Percentiles rank a stretch among this genome's conserved stretches.
These are phyloP conservation scores for Napeogenes sylphis DNA, from an alignment of 2,888 invertebrate species.

Conservation along the genomic window DNA sequence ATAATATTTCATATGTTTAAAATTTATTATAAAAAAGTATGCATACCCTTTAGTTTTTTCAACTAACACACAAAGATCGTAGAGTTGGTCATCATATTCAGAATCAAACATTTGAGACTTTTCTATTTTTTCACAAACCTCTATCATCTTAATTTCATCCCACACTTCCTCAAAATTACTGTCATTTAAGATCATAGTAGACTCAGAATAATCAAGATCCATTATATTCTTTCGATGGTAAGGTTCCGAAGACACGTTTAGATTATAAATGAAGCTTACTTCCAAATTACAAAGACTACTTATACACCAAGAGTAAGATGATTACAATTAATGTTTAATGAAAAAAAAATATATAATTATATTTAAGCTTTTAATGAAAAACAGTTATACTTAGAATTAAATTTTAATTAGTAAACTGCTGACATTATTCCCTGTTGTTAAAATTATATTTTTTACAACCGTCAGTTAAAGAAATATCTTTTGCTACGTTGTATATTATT, in stretches of 20 bases:
- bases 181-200: slow-evolving; percentile 4
- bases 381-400: not conserved
- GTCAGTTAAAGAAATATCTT: slow-evolving; percentile 7
- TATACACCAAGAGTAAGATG: no score
- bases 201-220: no score
- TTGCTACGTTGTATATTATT: slow-evolving; percentile 6
- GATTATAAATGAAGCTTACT: no score
- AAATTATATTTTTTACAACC: not conserved
- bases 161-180: not conserved
- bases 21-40: not conserved
- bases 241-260: no score
- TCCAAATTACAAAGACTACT: no score
- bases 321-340: no score
- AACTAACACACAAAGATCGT: not conserved
- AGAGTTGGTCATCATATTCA: not conserved
- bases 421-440: not conserved
- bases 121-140: not conserved
- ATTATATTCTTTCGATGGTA: no score
- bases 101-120: slow-evolving; percentile 5
- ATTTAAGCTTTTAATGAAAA: not conserved
- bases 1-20: no score
- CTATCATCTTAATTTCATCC: not conserved
- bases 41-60: slow-evolving; percentile 3
- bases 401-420: not conserved
- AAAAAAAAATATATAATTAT: not conserved